A percentile compares a stretch with the other conserved stretches of the same genome.
Conservation (phyloP, 2,797 vertebrate genomes). For the Phrynocephalus forsythii region DNA sequence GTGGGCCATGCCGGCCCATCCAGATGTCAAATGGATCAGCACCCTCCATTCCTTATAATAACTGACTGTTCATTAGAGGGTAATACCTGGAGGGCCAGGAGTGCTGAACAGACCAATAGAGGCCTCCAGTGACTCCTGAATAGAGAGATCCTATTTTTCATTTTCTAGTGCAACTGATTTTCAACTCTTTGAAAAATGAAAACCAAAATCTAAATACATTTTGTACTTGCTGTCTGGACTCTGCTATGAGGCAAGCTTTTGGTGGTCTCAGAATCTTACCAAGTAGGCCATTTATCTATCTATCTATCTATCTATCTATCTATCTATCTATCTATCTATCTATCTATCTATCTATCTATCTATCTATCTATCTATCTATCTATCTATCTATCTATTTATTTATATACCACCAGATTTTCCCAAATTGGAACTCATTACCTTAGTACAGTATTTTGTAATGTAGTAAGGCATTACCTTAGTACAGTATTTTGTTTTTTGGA, state of each 20-base stretch:
- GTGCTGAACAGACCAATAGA: neutral
- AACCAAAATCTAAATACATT: neutral
- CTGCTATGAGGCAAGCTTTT: neutral
- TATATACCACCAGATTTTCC: too few relatives aligned
- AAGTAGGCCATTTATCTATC: neutral
- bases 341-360: too few relatives aligned
- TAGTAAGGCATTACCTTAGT: neutral
- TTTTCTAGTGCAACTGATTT: neutral
- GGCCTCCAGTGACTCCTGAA: neutral
- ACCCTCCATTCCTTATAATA: neutral
- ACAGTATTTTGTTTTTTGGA: neutral
- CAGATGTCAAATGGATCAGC: neutral
- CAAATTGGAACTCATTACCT: too few relatives aligned
- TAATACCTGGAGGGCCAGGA: neutral
- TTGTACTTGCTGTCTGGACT: neutral
- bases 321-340: neutral
- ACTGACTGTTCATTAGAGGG: neutral
- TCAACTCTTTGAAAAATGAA: neutral
- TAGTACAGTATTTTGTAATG: too few relatives aligned
- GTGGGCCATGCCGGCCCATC: too few relatives aligned
- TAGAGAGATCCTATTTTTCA: neutral
- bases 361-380: neutral
- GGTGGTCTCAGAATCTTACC: neutral
- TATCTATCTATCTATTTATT: too few relatives aligned
- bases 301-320: too few relatives aligned